phyloP scores from a whole-genome alignment of 2,113 vertebrate species.

The Pachycephala philippinensis region DNA sequence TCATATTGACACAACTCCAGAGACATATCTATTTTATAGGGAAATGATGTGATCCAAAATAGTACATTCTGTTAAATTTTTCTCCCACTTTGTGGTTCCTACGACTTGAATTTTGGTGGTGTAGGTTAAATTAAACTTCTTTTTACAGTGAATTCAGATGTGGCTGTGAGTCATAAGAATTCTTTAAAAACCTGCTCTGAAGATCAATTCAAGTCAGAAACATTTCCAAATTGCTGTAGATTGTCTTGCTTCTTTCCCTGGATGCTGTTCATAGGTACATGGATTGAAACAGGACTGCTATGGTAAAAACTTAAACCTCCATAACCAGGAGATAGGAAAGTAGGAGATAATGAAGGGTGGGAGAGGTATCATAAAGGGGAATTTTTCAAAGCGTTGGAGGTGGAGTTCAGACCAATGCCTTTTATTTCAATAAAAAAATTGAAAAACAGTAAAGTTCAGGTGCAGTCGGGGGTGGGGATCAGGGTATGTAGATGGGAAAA shows the following conservation, averaged over 20 bases:
- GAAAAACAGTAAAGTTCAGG: not conserved
- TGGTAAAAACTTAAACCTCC: not conserved
- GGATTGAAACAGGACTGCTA: not conserved
- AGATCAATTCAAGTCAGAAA: not conserved
- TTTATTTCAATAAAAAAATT: not conserved
- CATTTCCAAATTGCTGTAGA: not conserved
- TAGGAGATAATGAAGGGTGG: not conserved
- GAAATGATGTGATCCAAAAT: not conserved
- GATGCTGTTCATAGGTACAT: not conserved
- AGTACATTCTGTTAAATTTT: not conserved
- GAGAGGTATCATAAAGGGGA: not conserved
- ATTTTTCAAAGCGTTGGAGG: not conserved
- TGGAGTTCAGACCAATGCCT: not conserved
- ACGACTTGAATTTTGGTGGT: not conserved
- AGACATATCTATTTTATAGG: not conserved
- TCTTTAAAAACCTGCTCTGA: not conserved
- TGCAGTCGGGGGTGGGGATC: not conserved
- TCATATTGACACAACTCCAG: not conserved
- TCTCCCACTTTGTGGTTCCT: not conserved
- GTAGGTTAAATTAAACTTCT: not conserved
- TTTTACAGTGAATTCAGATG: not conserved
- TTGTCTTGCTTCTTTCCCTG: not conserved
- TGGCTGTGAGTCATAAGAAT: not conserved
- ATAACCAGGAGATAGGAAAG: not conserved
- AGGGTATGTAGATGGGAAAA: not conserved